Conservation (phyloP, 1,140 invertebrate genomes). For the Drosophila kanapiae region DNA sequence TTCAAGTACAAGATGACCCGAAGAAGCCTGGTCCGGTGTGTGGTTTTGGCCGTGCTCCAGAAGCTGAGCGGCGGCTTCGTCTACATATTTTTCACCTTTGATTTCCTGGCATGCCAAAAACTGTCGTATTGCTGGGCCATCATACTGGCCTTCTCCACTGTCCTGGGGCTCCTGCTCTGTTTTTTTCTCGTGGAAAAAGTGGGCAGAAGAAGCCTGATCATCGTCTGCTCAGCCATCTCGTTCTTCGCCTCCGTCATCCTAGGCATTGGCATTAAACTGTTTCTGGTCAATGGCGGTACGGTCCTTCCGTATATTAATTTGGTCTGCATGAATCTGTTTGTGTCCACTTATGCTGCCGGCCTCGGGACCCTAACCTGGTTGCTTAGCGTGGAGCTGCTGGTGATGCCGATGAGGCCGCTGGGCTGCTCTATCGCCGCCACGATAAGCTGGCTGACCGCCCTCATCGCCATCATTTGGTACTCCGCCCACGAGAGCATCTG, state of each 20-base stretch:
- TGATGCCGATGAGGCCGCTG: neutral
- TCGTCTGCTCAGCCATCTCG: neutral
- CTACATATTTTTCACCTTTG: neutral
- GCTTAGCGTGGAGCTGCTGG: conserved; percentile 30
- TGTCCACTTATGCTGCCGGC: neutral
- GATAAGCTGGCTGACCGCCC: conserved; percentile 23
- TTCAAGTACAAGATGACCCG: conserved; percentile 5
- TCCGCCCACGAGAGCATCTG: neutral
- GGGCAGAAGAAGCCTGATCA: conserved; percentile 34
- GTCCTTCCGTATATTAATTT: neutral
- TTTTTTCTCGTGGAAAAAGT: conserved; percentile 31
- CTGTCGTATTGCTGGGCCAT: accelerated
- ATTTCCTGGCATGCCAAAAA: neutral
- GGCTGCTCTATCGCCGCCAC: conserved; percentile 12
- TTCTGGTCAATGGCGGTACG: too few relatives aligned
- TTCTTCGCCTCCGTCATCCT: neutral
- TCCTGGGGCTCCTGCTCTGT: conserved; percentile 15
- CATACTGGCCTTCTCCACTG: neutral
- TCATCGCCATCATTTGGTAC: conserved; percentile 17
- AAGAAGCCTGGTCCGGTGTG: conserved; percentile 6
- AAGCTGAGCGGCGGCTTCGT: conserved; percentile 16
- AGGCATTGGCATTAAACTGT: conserved; percentile 2
- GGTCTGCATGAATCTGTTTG: neutral
- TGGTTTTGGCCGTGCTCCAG: conserved; percentile 12
- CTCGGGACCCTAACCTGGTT: conserved; percentile 36